Evolutionary conservation across 2,797 vertebrate species (phyloP).

Genomic region (Phataginus tricuspis): DNA sequence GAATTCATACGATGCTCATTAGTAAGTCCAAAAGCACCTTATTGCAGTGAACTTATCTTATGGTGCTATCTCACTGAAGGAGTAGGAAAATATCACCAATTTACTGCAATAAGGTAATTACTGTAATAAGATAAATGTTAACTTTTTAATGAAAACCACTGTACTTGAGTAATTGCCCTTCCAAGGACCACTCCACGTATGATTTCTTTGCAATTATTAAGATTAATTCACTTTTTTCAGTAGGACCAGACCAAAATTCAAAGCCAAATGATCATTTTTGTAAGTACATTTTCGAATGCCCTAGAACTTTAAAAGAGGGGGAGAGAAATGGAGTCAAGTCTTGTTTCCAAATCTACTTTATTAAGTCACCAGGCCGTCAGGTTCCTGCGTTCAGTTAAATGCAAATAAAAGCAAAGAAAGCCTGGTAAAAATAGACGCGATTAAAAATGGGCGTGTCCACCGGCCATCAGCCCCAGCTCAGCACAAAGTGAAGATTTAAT

Average conservation of each 20-base stretch:
- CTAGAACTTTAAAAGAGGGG: constrained; percentile 50
- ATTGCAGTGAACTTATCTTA: constrained; percentile 51
- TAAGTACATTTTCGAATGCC: constrained; percentile 69
- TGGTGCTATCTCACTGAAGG: constrained; percentile 35
- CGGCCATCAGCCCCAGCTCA: constrained; percentile 11
- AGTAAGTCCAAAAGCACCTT: constrained; percentile 66
- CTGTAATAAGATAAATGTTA: constrained; percentile 82
- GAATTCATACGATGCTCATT: constrained; percentile 48
- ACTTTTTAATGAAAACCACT: constrained; percentile 83
- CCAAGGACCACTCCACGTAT: constrained; percentile 72
- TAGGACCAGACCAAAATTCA: constrained; percentile 76
- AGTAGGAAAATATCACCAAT: constrained; percentile 76
- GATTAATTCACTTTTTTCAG: constrained; percentile 82
- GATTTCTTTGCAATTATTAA: constrained; percentile 83
- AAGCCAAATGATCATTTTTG: constrained; percentile 80
- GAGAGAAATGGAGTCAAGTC: constrained; percentile 42
- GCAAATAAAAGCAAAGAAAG: constrained; percentile 43
- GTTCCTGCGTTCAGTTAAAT: not conserved
- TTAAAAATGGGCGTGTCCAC: not conserved
- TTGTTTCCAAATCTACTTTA: constrained; percentile 44
- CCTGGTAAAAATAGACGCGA: not conserved
- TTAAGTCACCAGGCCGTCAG: constrained; percentile 42
- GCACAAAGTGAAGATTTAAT: constrained; percentile 58
- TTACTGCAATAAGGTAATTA: constrained; percentile 82
- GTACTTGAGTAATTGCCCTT: constrained; percentile 81